These are phyloP conservation scores for Micromesistius poutassou DNA, from an alignment of 2,797 vertebrate genomes.

Conservation along the genomic window DNA sequence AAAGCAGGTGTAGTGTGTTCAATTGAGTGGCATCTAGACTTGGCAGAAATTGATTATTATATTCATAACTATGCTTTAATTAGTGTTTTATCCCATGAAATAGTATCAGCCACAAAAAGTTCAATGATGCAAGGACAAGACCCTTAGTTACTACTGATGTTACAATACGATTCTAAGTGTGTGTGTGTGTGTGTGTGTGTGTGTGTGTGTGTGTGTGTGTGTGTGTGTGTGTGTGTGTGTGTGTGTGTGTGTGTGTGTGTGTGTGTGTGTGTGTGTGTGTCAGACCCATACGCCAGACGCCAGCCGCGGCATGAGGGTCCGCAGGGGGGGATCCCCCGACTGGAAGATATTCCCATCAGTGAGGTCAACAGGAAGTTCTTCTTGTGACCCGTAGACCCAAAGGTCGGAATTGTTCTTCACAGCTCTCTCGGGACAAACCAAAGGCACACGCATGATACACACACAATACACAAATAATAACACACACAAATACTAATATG, in stretches of 20 bases:
- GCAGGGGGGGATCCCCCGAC: constrained; percentile 79
- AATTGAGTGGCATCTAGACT: too few relatives aligned
- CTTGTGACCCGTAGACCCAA: constrained; percentile 47
- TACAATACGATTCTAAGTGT: not conserved
- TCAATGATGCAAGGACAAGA: too few relatives aligned
- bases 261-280: constrained; percentile 28
- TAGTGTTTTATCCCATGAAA: too few relatives aligned
- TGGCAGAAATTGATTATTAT: too few relatives aligned
- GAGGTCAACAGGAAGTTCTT: constrained; percentile 89
- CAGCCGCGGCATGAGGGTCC: constrained; percentile 71
- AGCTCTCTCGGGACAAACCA: not conserved
- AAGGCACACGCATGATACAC: not conserved
- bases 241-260: not conserved
- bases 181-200: constrained; percentile 1
- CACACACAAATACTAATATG: not conserved
- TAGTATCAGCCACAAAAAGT: too few relatives aligned
- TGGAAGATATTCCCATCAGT: constrained; percentile 85
- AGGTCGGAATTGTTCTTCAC: not conserved
- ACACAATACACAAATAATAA: too few relatives aligned
- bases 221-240: not conserved
- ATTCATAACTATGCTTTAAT: too few relatives aligned
- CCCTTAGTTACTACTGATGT: not conserved
- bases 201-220: constrained; percentile 1
- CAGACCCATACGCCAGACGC: constrained; percentile 83
- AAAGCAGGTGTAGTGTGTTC: too few relatives aligned